Percentiles rank a stretch among this genome's conserved stretches.
phyloP scores from a whole-genome alignment of 2,888 invertebrate species.

The Achlya flavicornis region DNA sequence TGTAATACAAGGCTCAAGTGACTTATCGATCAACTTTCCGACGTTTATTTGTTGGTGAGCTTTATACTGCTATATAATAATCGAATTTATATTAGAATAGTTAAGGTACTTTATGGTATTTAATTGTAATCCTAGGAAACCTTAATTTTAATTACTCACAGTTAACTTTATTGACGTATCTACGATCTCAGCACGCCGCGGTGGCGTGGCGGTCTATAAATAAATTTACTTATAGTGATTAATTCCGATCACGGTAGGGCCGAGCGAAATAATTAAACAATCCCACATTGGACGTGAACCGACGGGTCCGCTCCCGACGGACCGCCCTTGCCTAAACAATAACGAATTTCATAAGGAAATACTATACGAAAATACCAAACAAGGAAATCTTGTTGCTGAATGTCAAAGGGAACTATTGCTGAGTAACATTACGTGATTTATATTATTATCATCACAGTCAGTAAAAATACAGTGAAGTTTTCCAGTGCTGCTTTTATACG shows the following conservation, averaged over 20 bases:
- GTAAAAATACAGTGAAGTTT: not conserved
- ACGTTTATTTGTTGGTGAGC: not conserved
- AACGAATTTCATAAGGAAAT: constrained; percentile 65
- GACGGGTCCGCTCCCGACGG: constrained; percentile 57
- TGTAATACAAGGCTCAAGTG: not conserved
- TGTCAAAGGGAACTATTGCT: constrained; percentile 42
- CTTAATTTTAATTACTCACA: constrained; percentile 20
- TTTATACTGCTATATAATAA: not conserved
- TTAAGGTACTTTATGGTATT: not conserved
- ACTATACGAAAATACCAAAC: constrained; percentile 42
- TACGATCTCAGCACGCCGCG: constrained; percentile 25
- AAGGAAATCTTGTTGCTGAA: constrained; percentile 45
- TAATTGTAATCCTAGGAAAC: not conserved
- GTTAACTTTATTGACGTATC: constrained; percentile 28
- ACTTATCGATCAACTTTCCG: not conserved
- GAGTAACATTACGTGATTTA: constrained; percentile 5
- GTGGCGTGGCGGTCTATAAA: constrained; percentile 45
- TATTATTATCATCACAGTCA: not conserved
- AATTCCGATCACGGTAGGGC: constrained; percentile 72
- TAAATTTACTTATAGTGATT: constrained; percentile 64
- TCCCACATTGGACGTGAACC: constrained; percentile 60
- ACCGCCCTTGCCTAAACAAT: constrained; percentile 53
- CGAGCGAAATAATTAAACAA: constrained; percentile 80
- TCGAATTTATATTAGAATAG: not conserved
- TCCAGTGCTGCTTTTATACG: no score